A percentile compares a stretch with the other conserved stretches of the same genome.
These are phyloP conservation scores for Euleptes europaea DNA, from an alignment of 2,113 vertebrate species.

Conservation along the genomic window DNA sequence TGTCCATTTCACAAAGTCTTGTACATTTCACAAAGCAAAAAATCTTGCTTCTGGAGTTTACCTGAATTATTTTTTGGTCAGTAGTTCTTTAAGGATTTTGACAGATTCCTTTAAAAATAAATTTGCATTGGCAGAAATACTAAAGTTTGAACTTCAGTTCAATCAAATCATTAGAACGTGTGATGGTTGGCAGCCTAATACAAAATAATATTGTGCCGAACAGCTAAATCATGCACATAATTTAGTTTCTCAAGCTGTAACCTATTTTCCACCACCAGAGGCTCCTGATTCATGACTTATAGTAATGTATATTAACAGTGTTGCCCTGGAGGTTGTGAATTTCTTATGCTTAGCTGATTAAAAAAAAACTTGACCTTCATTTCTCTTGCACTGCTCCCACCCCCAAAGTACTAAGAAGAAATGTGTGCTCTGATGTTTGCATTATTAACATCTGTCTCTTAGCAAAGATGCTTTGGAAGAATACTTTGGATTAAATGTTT, in stretches of 20 bases:
- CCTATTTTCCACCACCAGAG: not conserved
- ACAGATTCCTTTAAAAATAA: not conserved
- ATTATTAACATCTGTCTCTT: constrained; percentile 24
- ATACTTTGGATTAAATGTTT: constrained; percentile 5
- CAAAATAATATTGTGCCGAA: not conserved
- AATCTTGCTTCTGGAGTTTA: too few species aligned
- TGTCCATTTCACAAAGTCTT: too few species aligned
- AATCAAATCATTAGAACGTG: not conserved
- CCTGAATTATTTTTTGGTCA: too few species aligned
- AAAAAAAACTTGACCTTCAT: not conserved
- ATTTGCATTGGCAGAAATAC: constrained; percentile 10
- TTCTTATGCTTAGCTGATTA: not conserved
- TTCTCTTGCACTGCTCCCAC: not conserved
- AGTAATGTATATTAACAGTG: not conserved
- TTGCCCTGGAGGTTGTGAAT: not conserved
- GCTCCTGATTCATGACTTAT: not conserved
- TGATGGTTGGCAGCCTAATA: rapidly evolving
- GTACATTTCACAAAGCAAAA: too few species aligned
- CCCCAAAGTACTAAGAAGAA: not conserved
- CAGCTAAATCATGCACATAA: not conserved
- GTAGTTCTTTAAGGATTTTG: too few species aligned
- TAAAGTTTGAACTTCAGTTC: constrained; percentile 10
- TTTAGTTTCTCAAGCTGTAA: not conserved
- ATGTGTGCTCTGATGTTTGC: not conserved
- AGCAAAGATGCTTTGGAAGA: constrained; percentile 24